Evolutionary conservation across 2,797 vertebrate species (phyloP).

Genomic region (Alcedo quadribrachys): DNA sequence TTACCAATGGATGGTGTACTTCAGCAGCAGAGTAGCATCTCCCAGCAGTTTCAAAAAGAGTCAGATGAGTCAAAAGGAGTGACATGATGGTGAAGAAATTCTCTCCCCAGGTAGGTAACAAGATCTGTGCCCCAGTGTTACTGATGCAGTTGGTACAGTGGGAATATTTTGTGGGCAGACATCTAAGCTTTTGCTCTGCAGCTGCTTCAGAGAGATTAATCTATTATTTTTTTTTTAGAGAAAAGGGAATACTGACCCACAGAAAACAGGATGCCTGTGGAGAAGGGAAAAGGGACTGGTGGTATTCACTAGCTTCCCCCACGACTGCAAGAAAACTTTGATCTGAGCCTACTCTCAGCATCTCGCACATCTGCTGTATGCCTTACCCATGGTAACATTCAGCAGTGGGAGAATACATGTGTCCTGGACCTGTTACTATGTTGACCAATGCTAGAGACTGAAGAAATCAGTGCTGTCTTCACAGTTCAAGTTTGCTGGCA

Average conservation of each 20-base stretch:
- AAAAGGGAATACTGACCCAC: neutral
- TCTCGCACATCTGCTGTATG: neutral
- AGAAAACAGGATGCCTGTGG: neutral
- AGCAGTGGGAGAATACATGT: neutral
- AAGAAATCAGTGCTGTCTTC: neutral
- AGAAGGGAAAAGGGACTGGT: neutral
- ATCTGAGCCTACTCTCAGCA: neutral
- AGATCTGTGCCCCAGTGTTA: neutral
- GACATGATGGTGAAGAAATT: rapidly evolving
- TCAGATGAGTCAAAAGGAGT: neutral
- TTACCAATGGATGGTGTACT: neutral
- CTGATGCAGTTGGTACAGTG: neutral
- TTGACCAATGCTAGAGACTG: neutral
- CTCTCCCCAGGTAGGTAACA: neutral
- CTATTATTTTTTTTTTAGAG: neutral
- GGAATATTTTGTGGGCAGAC: neutral
- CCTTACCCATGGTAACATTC: neutral
- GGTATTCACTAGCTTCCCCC: neutral
- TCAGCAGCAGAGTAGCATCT: neutral
- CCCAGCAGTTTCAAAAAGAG: neutral
- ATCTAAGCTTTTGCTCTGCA: neutral
- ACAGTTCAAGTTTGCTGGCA: neutral
- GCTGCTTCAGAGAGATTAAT: slow-evolving; percentile 1
- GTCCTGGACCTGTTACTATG: neutral
- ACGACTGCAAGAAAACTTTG: neutral